Conservation (phyloP, 1,140 invertebrate species). For the Calephelis virginiensis region DNA sequence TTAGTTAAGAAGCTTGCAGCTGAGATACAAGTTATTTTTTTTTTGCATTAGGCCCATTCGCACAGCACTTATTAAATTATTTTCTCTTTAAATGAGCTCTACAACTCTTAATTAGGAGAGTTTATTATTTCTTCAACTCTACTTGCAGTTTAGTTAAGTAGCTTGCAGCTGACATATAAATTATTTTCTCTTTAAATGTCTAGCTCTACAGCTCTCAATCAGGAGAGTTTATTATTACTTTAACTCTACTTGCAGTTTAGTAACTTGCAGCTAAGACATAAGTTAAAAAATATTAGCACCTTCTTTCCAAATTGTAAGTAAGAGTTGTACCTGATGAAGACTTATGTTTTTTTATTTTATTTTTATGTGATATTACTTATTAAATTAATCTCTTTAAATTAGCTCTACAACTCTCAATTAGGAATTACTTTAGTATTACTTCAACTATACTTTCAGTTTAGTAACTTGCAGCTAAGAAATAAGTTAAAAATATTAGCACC, state of each 20-base stretch:
- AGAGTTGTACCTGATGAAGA: too few species aligned
- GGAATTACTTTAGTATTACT: neutral
- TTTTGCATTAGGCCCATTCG: constrained; percentile 66
- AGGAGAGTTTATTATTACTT: neutral
- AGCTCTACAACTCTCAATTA: constrained; percentile 8
- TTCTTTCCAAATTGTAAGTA: too few species aligned
- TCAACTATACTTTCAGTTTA: neutral
- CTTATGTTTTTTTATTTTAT: constrained; percentile 54
- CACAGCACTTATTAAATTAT: constrained; percentile 63
- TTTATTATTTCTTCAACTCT: neutral
- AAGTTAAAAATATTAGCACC: too few species aligned
- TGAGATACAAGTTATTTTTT: too few species aligned
- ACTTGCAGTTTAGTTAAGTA: neutral
- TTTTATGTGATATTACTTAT: constrained; percentile 55
- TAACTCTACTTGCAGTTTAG: neutral
- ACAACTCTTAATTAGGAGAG: neutral
- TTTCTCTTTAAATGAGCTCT: constrained; percentile 41
- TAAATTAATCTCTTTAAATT: constrained; percentile 57
- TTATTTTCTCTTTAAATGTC: constrained; percentile 50
- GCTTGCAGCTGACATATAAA: too few species aligned
- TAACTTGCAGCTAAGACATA: neutral
- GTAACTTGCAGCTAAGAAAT: too few species aligned
- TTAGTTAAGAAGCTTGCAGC: too few species aligned
- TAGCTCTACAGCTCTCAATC: constrained; percentile 2
- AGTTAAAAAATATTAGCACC: too few species aligned